Conservation (phyloP, 1,140 invertebrate genomes). For the Apis mellifera region DNA sequence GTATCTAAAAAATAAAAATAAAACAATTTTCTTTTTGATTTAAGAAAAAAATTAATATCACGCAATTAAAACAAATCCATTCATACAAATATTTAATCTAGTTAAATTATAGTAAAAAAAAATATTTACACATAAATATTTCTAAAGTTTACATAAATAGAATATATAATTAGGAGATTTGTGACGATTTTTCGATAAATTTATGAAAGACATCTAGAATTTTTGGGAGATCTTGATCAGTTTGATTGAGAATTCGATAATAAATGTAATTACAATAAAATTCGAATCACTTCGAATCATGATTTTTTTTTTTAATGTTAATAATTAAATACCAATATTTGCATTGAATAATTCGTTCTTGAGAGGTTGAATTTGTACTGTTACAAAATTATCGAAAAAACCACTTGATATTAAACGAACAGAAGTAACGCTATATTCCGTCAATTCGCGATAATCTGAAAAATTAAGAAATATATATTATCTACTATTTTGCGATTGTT, state of each 20-base stretch:
- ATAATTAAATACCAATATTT: not conserved
- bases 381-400: conserved; percentile 55
- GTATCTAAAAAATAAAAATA: not conserved
- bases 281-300: not conserved
- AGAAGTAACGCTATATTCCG: conserved; percentile 38
- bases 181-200: not conserved
- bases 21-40: not conserved
- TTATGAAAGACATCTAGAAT: not conserved
- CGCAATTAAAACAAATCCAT: not conserved
- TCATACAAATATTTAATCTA: not conserved
- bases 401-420: conserved; percentile 57
- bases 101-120: not conserved
- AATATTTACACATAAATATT: not conserved
- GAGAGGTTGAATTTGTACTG: conserved; percentile 43
- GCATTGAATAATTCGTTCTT: conserved; percentile 14
- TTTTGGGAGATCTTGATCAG: not conserved
- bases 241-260: not conserved
- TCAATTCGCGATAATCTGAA: conserved; percentile 47
- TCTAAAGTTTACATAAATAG: not conserved
- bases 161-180: not conserved
- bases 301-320: not conserved
- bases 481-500: too few relatives aligned
- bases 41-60: not conserved
- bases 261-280: not conserved
- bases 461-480: conserved; percentile 14